These are phyloP conservation scores for Abscondita cerata DNA, from an alignment of 2,888 invertebrate species.

Conservation along the genomic window DNA sequence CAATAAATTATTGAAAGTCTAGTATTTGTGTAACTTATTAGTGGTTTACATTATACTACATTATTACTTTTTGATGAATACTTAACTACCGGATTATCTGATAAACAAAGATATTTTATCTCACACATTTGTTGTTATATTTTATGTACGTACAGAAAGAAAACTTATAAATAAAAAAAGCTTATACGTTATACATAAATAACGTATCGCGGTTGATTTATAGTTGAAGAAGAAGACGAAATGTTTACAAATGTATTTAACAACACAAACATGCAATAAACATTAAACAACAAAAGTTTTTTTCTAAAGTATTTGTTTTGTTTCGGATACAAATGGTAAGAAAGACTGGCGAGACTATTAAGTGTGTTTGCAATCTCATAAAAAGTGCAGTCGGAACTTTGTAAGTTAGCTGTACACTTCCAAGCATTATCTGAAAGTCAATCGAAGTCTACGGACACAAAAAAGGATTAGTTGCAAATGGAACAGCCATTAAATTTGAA, in stretches of 20 bases:
- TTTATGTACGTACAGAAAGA: no score
- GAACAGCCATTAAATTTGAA: slow-evolving; percentile 22
- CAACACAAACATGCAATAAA: neutral
- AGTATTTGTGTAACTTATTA: no score
- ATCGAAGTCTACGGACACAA: slow-evolving; percentile 26
- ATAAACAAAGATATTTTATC: no score
- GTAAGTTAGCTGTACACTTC: slow-evolving; percentile 31
- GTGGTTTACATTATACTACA: no score
- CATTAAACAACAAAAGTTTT: slow-evolving; percentile 10
- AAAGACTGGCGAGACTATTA: slow-evolving; percentile 26
- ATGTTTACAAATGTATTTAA: neutral
- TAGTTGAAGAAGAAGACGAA: no score
- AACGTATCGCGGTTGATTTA: no score
- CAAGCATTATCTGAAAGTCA: slow-evolving; percentile 36
- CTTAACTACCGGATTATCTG: no score
- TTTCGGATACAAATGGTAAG: slow-evolving; percentile 23
- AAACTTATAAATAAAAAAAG: no score
- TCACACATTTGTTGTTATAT: no score
- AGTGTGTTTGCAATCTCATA: slow-evolving; percentile 33
- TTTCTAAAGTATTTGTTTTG: slow-evolving; percentile 21
- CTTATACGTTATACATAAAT: no score
- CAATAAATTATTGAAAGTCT: no score
- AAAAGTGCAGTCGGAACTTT: slow-evolving; percentile 33
- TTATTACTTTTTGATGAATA: no score
- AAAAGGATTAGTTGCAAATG: slow-evolving; percentile 18